A percentile compares a stretch with the other conserved stretches of the same genome.
Evolutionary conservation across 2,888 invertebrate species (phyloP).

Genomic region (Himalopsyche tibetana): DNA sequence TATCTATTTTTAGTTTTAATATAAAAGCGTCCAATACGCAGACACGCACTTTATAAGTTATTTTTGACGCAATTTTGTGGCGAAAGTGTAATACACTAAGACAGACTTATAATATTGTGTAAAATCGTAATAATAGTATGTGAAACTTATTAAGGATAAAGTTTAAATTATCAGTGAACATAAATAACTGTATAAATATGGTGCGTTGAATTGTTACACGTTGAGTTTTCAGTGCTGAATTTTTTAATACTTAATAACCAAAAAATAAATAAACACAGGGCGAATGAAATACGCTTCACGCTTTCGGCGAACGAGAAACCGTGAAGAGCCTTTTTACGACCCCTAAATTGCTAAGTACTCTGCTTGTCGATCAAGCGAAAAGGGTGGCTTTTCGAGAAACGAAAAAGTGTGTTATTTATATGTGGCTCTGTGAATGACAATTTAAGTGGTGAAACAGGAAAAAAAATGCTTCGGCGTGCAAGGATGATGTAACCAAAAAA

Average conservation of each 20-base stretch:
- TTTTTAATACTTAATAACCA: no score
- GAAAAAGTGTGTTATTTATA: conserved; percentile 40
- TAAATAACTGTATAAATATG: no score
- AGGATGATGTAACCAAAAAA: conserved; percentile 41
- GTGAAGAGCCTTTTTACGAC: conserved; percentile 35
- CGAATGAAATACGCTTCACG: not conserved
- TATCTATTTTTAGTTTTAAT: no score
- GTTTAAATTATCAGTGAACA: no score
- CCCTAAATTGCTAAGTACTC: conserved; percentile 37
- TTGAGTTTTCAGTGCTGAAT: no score
- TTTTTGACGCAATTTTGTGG: not conserved
- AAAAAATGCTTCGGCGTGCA: conserved; percentile 23
- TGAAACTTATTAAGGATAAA: no score
- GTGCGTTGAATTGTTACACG: no score
- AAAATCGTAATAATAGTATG: no score
- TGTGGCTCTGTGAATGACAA: conserved; percentile 40
- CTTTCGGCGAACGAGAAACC: not conserved
- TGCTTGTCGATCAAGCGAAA: conserved; percentile 38
- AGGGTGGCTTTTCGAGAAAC: conserved; percentile 37
- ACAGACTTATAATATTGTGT: not conserved
- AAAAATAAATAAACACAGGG: conserved; percentile 36
- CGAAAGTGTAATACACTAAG: not conserved
- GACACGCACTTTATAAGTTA: conserved; percentile 22
- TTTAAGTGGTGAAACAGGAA: conserved; percentile 36
- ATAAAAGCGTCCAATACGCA: not conserved